Conservation (phyloP, 2,113 vertebrate genomes). For the Onychostoma macrolepis region DNA sequence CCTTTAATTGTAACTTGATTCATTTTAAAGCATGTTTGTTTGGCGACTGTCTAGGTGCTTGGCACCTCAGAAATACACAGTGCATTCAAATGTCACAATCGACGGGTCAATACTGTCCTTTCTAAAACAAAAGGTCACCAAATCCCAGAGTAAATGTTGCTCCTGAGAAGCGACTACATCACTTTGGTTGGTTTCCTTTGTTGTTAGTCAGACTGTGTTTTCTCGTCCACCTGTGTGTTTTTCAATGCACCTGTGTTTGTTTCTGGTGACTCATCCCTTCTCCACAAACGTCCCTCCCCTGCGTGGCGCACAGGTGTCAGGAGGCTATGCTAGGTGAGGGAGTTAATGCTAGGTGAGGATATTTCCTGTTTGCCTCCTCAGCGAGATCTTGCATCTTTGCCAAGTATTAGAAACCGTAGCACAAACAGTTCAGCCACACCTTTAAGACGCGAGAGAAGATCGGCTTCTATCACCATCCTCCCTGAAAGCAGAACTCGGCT, state of each 20-base stretch:
- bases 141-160: slow-evolving; percentile 33
- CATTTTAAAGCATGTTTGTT: neutral
- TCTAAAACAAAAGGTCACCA: slow-evolving; percentile 35
- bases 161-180: slow-evolving; percentile 7
- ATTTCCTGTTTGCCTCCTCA: slow-evolving; percentile 1
- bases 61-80: neutral
- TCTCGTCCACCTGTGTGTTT: slow-evolving; percentile 32
- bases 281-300: neutral
- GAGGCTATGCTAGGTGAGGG: slow-evolving; percentile 31
- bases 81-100: slow-evolving; percentile 28
- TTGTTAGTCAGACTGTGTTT: neutral
- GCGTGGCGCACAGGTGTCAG: slow-evolving; percentile 22
- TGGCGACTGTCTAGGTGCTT: neutral
- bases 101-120: slow-evolving; percentile 16
- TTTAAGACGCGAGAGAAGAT: slow-evolving; percentile 1
- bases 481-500: neutral
- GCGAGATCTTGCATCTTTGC: slow-evolving; percentile 28
- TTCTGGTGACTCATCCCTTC: slow-evolving; percentile 37
- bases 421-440: slow-evolving; percentile 44
- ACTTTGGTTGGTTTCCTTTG: neutral
- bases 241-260: slow-evolving; percentile 29
- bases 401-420: slow-evolving; percentile 34
- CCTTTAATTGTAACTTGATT: neutral
- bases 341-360: slow-evolving; percentile 35
- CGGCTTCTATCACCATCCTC: neutral